Percentiles rank a stretch among this genome's conserved stretches.
These are phyloP conservation scores for Drosophila watanabei DNA, from an alignment of 1,140 invertebrate genomes.

Conservation along the genomic window DNA sequence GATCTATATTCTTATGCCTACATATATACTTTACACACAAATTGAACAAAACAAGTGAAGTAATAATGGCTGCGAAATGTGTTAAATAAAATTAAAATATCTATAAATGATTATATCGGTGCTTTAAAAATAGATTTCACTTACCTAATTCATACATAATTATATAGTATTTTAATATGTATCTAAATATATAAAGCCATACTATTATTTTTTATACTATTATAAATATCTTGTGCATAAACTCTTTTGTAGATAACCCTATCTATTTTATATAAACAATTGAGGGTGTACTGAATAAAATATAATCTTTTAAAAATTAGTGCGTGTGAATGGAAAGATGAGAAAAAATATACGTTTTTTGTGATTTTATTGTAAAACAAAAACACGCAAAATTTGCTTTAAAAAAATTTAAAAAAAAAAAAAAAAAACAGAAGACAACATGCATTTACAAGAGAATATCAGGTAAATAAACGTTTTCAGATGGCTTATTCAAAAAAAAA, in stretches of 20 bases:
- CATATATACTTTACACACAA: neutral
- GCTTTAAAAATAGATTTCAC: constrained; percentile 8
- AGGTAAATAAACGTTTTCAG: constrained; percentile 37
- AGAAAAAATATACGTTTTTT: neutral
- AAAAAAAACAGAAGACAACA: constrained; percentile 6
- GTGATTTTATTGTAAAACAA: neutral
- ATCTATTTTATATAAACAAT: neutral
- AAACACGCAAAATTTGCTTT: neutral
- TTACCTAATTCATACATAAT: neutral
- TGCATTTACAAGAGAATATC: constrained; percentile 68
- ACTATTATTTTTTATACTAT: neutral
- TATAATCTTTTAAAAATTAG: neutral
- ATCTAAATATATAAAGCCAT: neutral
- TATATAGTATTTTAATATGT: neutral
- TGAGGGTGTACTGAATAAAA: neutral
- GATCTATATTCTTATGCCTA: neutral
- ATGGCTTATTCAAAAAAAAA: neutral
- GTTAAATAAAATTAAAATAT: neutral
- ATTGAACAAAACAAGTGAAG: neutral
- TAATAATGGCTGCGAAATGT: neutral
- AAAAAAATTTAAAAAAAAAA: neutral
- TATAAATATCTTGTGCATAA: neutral
- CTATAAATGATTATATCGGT: constrained; percentile 1
- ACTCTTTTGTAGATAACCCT: neutral
- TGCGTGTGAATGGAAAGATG: neutral